Evolutionary conservation across 2,113 vertebrate species (phyloP).

Genomic region (Ia io): DNA sequence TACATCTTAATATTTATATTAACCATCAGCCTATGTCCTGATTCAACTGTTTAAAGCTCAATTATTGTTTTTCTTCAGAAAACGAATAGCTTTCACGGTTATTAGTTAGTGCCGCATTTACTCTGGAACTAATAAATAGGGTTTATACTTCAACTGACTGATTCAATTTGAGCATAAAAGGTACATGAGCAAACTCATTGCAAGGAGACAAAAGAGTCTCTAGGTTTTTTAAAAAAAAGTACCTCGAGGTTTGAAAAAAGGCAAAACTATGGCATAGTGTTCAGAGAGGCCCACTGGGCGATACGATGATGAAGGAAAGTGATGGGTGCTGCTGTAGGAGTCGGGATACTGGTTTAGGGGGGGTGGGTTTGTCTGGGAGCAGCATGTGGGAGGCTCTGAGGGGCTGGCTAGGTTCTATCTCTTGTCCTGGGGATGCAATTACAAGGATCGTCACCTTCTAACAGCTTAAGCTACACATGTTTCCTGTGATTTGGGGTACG

Average conservation of each 20-base stretch:
- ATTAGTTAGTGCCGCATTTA: not conserved
- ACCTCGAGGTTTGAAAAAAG: not conserved
- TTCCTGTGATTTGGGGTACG: not conserved
- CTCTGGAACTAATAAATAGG: not conserved
- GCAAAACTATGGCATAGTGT: not conserved
- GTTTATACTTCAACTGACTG: not conserved
- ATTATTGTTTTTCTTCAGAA: not conserved
- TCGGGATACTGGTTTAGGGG: not conserved
- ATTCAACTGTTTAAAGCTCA: not conserved
- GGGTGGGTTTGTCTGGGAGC: not conserved
- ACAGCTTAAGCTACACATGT: not conserved
- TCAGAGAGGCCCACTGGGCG: not conserved
- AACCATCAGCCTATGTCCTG: not conserved
- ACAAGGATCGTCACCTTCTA: not conserved
- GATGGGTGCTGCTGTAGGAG: fast-evolving
- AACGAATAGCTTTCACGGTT: not conserved
- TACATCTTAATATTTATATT: not conserved
- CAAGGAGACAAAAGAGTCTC: not conserved
- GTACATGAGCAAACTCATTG: not conserved
- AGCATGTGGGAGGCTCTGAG: fast-evolving
- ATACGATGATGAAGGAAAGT: not conserved
- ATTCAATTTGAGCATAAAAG: not conserved
- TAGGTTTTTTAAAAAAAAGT: no score
- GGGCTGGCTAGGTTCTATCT: not conserved
- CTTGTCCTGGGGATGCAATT: no score